Conservation (phyloP, 35 echinoderm and acorn worm species). For the Lytechinus variegatus region DNA sequence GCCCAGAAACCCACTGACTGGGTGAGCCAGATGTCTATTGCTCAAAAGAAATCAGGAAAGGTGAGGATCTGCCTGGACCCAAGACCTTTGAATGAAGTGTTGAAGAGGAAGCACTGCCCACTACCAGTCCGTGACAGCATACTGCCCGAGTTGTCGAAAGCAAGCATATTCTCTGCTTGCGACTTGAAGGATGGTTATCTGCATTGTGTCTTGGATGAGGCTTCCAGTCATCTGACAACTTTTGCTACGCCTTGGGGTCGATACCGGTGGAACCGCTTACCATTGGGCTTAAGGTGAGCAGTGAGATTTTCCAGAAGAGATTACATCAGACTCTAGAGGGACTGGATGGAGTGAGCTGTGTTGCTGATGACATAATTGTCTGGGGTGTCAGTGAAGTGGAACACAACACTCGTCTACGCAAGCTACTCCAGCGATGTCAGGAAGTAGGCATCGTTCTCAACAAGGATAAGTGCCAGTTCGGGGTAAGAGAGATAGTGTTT, state of each 20-base stretch:
- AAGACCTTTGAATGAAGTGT: conserved; percentile 45
- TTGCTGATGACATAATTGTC: conserved; percentile 68
- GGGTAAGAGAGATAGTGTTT: conserved; percentile 35
- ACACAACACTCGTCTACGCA: conserved; percentile 25
- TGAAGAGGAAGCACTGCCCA: neutral
- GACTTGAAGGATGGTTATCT: conserved; percentile 48
- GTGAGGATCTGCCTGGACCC: conserved; percentile 63
- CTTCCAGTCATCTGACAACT: conserved; percentile 72
- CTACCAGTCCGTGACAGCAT: neutral
- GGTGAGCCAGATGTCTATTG: conserved; percentile 41
- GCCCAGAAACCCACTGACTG: conserved; percentile 52
- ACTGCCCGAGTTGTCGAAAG: too few species aligned
- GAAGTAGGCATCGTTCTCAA: conserved; percentile 65
- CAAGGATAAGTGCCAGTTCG: conserved; percentile 70
- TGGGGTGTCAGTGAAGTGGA: conserved; percentile 36
- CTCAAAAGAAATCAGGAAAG: conserved; percentile 52
- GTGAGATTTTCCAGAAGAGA: conserved; percentile 74
- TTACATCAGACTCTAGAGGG: conserved; percentile 59
- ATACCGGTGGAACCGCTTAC: conserved; percentile 70
- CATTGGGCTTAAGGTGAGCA: conserved; percentile 72
- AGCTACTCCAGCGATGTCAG: conserved; percentile 62
- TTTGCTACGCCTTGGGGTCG: conserved; percentile 64
- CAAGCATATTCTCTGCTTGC: neutral
- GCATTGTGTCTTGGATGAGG: conserved; percentile 65
- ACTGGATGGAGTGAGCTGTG: conserved; percentile 56